Evolutionary conservation across 2,888 invertebrate species (phyloP), one percentile per base, ranked within the genome.

Genomic region (Acanthosoma haemorrhoidale): DNA sequence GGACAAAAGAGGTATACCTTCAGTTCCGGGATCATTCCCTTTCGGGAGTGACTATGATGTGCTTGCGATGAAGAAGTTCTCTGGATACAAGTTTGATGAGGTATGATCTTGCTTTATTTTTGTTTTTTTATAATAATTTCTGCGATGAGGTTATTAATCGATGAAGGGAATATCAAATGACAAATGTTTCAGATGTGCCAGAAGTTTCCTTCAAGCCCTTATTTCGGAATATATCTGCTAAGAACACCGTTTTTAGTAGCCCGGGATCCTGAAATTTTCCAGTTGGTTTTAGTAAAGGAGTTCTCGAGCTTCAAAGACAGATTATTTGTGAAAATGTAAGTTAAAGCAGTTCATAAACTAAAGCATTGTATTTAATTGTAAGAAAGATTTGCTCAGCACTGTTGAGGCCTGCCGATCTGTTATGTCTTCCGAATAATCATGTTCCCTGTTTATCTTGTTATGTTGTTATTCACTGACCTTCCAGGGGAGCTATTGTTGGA

Each of bases 21-120:
- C 84, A 32, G 83, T 86, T 0, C 78, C 81, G 13, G 84, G 86
- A 0, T 77, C 77, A 15, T 84, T 87, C 71, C 86, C 87, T 0
- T 87, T 86, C 75, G 89, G 89, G 0, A 84, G 86, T 72, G 21
- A 36, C 2, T 1, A 6, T 13, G 4, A 34, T n/a, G 5, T 58
- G 8, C 29, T 13, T 8, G 4, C 18, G 11, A 1, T 68, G 1
- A 36, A 13, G 4, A 21, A 18, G 18, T 68, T 39, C 58, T 18
- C 9, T 15, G 68, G 68, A 21, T 51, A 68, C 16, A 8, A 25
- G 51, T 57, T 31, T 15, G 21, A 34, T 58, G 51, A 68, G 25
- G 51, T 68, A 32, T 11, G 5, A 13, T n/a, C n/a, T n/a, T n/a
- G n/a, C n/a, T n/a, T n/a, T n/a, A n/a, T n/a, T n/a, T n/a, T n/a